A percentile compares a stretch with the other conserved stretches of the same genome.
Evolutionary conservation across 2,113 vertebrate species (phyloP).

Genomic region (Ifrita kowaldi): DNA sequence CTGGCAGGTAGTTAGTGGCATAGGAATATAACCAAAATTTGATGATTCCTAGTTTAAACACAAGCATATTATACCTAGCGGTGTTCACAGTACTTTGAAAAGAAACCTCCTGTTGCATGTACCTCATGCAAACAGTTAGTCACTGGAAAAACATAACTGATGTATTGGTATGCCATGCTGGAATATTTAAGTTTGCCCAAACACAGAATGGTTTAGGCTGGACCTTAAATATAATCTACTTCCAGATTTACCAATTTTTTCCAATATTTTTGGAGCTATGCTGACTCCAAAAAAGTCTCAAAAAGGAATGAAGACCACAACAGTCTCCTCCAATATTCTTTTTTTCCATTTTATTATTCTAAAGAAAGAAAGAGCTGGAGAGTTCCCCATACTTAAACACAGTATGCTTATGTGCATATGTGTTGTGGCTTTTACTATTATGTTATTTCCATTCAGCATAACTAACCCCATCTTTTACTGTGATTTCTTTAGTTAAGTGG

Average conservation of each 20-base stretch:
- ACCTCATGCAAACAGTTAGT: background rate
- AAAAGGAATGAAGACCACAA: background rate
- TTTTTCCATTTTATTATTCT: background rate
- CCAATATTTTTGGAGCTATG: background rate
- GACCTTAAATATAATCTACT: background rate
- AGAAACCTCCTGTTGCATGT: background rate
- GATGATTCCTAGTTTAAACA: background rate
- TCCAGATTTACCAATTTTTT: background rate
- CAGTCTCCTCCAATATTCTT: background rate
- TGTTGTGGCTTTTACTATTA: background rate
- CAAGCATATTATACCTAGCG: fast-evolving
- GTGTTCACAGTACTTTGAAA: background rate
- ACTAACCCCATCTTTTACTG: background rate
- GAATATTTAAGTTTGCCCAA: background rate
- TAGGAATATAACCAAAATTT: background rate
- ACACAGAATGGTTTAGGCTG: background rate
- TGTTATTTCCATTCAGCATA: background rate
- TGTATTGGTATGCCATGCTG: background rate
- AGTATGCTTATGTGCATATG: background rate
- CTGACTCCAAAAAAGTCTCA: background rate
- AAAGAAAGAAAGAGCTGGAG: background rate
- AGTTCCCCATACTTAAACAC: background rate
- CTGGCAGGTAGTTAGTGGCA: background rate
- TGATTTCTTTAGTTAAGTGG: background rate
- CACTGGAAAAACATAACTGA: background rate